Evolutionary conservation across 2,888 invertebrate genomes (phyloP).

Genomic region (Antheraea yamamai): DNA sequence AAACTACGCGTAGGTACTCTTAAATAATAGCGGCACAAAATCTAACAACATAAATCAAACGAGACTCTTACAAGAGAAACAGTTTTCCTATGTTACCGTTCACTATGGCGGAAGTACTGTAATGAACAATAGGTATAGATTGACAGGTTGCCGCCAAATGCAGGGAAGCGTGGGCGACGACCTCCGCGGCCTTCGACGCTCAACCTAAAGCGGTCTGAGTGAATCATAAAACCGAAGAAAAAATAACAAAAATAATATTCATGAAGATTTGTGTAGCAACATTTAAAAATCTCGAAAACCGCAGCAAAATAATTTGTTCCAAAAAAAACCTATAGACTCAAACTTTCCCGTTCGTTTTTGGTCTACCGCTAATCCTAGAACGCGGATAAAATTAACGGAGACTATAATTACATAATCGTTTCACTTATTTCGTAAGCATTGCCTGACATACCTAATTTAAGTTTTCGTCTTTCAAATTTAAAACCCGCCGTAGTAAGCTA

Average conservation of each 20-base stretch:
- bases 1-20: neutral
- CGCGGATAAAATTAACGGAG: neutral
- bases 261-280: neutral
- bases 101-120: constrained; percentile 41
- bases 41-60: neutral
- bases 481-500: neutral
- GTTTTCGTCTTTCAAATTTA: neutral
- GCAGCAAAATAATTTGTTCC: neutral
- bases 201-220: neutral
- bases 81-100: neutral
- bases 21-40: neutral
- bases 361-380: neutral
- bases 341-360: neutral
- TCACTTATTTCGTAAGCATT: neutral
- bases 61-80: neutral
- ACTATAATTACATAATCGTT: neutral
- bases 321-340: neutral
- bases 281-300: neutral
- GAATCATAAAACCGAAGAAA: neutral
- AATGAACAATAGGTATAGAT: constrained; percentile 45
- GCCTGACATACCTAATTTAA: neutral
- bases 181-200: constrained; percentile 41
- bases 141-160: constrained; percentile 52
- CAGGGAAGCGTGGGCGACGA: constrained; percentile 55
- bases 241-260: too few species aligned